phyloP scores from a whole-genome alignment of 2,797 vertebrate genomes.

The Notoglanidium macrostoma region DNA sequence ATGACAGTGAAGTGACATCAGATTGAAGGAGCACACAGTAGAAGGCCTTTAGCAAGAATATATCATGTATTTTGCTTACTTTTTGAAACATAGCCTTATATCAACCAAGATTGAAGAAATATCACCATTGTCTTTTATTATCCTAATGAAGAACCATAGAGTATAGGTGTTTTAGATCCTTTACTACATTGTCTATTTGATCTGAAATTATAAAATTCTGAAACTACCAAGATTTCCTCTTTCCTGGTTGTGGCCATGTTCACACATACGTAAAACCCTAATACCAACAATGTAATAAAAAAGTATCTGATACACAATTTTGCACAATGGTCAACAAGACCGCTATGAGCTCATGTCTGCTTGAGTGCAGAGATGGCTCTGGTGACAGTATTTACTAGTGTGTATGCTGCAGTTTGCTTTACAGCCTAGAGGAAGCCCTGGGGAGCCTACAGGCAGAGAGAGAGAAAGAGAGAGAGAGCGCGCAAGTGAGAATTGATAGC shows the following conservation, averaged over 20 bases:
- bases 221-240: too few relatives aligned
- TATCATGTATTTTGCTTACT: background rate
- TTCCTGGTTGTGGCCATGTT: background rate
- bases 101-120: background rate
- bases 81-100: background rate
- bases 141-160: background rate
- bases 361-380: constrained; percentile 15
- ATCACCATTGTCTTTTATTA: background rate
- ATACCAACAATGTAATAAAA: background rate
- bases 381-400: constrained; percentile 43
- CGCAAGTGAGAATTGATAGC: constrained; percentile 52
- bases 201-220: background rate
- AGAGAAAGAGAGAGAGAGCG: constrained; percentile 6
- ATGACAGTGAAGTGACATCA: background rate
- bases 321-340: background rate
- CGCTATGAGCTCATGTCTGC: background rate
- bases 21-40: background rate
- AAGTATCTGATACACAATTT: background rate
- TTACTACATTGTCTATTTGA: background rate
- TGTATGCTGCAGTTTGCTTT: constrained; percentile 60
- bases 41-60: background rate
- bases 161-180: background rate
- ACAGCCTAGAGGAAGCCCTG: constrained; percentile 52
- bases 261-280: background rate
- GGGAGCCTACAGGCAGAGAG: constrained; percentile 43